Evolutionary conservation across 1,140 invertebrate species (phyloP).

Genomic region (Papilio machaon): DNA sequence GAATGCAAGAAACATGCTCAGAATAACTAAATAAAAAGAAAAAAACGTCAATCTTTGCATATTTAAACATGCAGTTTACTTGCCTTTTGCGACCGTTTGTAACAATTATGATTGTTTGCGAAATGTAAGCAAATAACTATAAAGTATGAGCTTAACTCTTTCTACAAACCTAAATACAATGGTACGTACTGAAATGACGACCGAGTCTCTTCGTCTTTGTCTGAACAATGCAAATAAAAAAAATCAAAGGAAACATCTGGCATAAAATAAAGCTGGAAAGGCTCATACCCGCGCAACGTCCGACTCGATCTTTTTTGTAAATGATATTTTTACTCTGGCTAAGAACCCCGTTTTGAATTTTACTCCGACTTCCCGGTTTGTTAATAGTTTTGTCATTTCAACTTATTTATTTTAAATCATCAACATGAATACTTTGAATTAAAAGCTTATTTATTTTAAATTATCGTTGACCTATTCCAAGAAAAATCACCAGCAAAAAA

Average conservation of each 20-base stretch:
- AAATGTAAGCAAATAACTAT: slow-evolving; percentile 34
- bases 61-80: slow-evolving; percentile 1
- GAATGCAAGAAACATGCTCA: slow-evolving; percentile 17
- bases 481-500: slow-evolving; percentile 39
- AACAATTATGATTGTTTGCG: slow-evolving; percentile 35
- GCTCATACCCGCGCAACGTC: slow-evolving; percentile 26
- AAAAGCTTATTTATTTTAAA: not conserved
- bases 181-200: slow-evolving; percentile 27
- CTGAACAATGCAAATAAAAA: slow-evolving; percentile 38
- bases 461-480: not conserved
- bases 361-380: slow-evolving; percentile 21
- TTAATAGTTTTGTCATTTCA: slow-evolving; percentile 10
- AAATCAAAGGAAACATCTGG: slow-evolving; percentile 38
- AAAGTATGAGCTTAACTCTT: slow-evolving; percentile 31
- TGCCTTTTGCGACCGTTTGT: slow-evolving; percentile 11
- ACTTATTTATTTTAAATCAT: slow-evolving; percentile 4
- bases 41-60: not conserved
- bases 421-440: not conserved
- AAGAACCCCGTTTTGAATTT: slow-evolving; percentile 31
- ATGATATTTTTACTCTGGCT: slow-evolving; percentile 34
- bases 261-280: slow-evolving; percentile 37
- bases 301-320: slow-evolving; percentile 26
- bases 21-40: slow-evolving; percentile 20
- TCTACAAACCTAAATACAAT: slow-evolving; percentile 37
- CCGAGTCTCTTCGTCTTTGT: slow-evolving; percentile 39